Evolutionary conservation across 2,888 invertebrate genomes (phyloP), one percentile per base, ranked within the genome.

Genomic region (Formica aserva): DNA sequence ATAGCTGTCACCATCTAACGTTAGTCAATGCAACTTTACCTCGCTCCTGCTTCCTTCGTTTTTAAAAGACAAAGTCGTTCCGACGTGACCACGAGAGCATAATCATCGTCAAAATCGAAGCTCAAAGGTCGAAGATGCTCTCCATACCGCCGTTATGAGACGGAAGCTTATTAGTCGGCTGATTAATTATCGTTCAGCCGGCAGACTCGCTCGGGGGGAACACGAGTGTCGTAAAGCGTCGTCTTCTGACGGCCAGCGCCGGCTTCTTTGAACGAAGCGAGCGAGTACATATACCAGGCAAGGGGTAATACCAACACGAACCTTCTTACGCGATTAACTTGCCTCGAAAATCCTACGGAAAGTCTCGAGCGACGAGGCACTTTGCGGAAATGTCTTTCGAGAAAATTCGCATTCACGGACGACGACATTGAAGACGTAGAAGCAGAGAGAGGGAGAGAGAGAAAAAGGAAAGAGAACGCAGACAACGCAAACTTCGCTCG

Each of bases 131-230:
- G 80, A 80, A 80, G 72, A 72, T 72, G 35, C 55, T 80, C 72
- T 80, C 32, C 72, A 75, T 75, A 52, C 62, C 48, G 62, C 63
- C 81, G 81, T 63, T 76, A 55, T 86, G 74, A 83, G 62, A 78
- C 72, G 83, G 76, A 86, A 89, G 84, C 88, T 86, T 78, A 84
- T 87, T 81, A 82, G 83, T 63, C 82, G 86, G 65, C 80, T 89
- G 88, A 89, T 89, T 89, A 89, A 89, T 89, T 89, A 89, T 86
- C 89, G 78, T 89, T 60, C 87, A 74, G 52, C 67, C 74, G 15
- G 65, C 82, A 62, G 81, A 74, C 75, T 80, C 63, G 75, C 65
- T 62, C 82, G 55, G 52, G 48, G 45, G 77, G 22, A 76, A 76
- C 81, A 52, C 57, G 74, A 85, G 74, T 87, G 89, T 87, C 85